phyloP scores from a whole-genome alignment of 2,113 vertebrate species.

The Azemiops feae region DNA sequence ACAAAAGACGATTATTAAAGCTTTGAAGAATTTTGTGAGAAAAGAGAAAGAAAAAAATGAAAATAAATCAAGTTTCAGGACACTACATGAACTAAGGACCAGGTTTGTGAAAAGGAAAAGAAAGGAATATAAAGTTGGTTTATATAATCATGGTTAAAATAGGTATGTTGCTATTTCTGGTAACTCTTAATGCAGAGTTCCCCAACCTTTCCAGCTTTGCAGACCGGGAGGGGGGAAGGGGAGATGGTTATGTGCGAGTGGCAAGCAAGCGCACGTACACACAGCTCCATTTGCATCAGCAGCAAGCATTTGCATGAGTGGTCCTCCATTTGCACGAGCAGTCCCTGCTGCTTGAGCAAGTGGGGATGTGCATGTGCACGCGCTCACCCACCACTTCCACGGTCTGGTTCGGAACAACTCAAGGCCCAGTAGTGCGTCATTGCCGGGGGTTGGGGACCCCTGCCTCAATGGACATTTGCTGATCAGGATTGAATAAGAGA shows the following conservation, averaged over 20 bases:
- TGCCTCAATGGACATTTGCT: background rate
- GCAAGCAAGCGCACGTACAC: background rate
- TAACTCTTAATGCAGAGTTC: background rate
- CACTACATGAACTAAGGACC: background rate
- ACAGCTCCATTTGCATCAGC: background rate
- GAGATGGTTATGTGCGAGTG: background rate
- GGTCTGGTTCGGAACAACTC: background rate
- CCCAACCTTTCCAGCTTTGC: background rate
- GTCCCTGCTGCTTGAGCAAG: background rate
- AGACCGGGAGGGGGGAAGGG: background rate
- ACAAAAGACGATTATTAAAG: background rate
- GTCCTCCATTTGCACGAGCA: background rate
- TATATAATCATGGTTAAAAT: background rate
- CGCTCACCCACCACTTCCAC: background rate
- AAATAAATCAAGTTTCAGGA: background rate
- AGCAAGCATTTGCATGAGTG: background rate
- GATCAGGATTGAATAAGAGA: background rate
- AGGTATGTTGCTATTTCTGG: background rate
- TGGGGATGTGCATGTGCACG: background rate
- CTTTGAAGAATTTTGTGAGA: background rate
- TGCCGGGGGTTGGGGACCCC: background rate
- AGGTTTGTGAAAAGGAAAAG: background rate
- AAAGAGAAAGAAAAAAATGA: background rate
- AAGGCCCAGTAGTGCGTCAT: background rate
- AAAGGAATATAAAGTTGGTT: background rate